Conservation (phyloP, 2,797 vertebrate genomes). For the Helarctos malayanus region DNA sequence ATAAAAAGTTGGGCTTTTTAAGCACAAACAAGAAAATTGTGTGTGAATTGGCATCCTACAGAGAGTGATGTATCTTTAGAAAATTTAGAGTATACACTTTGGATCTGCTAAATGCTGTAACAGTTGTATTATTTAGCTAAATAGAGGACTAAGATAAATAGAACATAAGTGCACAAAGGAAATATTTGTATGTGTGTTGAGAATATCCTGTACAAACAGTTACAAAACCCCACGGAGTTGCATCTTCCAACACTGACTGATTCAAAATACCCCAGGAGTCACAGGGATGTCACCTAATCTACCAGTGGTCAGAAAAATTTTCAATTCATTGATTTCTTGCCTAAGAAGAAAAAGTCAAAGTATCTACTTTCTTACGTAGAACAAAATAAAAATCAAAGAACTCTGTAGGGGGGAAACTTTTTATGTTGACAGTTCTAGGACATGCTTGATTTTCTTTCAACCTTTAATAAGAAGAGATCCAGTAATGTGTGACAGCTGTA, state of each 20-base stretch:
- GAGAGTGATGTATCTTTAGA: constrained; percentile 61
- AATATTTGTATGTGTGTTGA: not conserved
- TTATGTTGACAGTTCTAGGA: constrained; percentile 56
- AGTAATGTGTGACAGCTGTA: constrained; percentile 70
- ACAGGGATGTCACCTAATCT: constrained; percentile 74
- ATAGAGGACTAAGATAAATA: not conserved
- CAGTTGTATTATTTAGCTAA: constrained; percentile 71
- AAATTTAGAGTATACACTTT: constrained; percentile 4
- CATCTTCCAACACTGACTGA: not conserved
- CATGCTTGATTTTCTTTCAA: constrained; percentile 74
- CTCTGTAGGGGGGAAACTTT: not conserved
- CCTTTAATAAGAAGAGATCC: constrained; percentile 70
- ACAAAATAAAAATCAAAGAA: constrained; percentile 84
- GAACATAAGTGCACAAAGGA: not conserved
- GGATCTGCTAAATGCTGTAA: constrained; percentile 55
- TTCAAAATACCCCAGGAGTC: constrained; percentile 66
- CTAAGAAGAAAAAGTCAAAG: constrained; percentile 70
- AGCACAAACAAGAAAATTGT: constrained; percentile 38
- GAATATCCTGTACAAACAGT: not conserved
- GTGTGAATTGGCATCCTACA: constrained; percentile 64
- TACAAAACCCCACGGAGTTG: constrained; percentile 54
- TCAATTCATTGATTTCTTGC: constrained; percentile 84
- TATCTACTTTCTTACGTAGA: constrained; percentile 64
- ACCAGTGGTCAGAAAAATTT: constrained; percentile 75
- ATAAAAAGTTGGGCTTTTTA: constrained; percentile 3